Percentiles rank a stretch among this genome's conserved stretches.
Conservation (phyloP, 2,113 vertebrate species). For the Alosa alosa region DNA sequence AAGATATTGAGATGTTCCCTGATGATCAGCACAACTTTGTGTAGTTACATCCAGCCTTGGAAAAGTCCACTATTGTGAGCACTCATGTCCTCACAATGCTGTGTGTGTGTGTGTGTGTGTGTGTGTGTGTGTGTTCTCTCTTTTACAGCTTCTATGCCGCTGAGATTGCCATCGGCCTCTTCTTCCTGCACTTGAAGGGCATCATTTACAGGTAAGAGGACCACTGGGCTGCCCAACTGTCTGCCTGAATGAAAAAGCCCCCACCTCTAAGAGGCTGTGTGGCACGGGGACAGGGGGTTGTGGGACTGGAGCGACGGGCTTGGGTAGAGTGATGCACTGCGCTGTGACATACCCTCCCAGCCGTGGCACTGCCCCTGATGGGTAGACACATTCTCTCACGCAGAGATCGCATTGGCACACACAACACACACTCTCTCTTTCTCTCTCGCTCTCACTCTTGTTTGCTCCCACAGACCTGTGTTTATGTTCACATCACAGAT, state of each 20-base stretch:
- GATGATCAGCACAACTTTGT: too few species aligned
- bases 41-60: too few species aligned
- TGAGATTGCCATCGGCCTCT: constrained; percentile 85
- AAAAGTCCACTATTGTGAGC: too few species aligned
- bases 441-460: background rate
- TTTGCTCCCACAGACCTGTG: background rate
- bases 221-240: background rate
- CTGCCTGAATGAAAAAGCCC: background rate
- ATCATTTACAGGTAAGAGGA: constrained; percentile 81
- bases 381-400: background rate
- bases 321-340: background rate
- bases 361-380: background rate
- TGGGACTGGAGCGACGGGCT: background rate
- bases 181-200: constrained; percentile 84
- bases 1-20: too few species aligned
- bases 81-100: background rate
- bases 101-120: background rate
- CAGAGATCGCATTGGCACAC: background rate
- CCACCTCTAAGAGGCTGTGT: background rate
- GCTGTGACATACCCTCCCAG: background rate
- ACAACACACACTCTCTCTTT: background rate
- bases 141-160: constrained; percentile 79
- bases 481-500: background rate
- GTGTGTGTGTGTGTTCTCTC: constrained; percentile 22
- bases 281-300: background rate